Conservation (phyloP, 2,797 vertebrate species). For the Pseudochirops corinnae region DNA sequence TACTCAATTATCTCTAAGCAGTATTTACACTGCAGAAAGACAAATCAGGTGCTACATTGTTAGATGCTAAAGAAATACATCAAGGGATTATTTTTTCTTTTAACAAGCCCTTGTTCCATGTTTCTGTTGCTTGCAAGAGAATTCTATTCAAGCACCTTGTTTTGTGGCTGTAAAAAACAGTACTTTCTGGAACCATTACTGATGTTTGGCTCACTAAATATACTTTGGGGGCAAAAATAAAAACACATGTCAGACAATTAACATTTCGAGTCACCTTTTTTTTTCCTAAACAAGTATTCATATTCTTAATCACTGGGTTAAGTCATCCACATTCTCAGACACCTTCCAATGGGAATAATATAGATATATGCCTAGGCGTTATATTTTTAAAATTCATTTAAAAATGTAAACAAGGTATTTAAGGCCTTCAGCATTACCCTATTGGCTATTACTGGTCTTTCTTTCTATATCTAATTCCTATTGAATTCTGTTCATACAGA, state of each 20-base stretch:
- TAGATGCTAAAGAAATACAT: slow-evolving; percentile 34
- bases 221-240: slow-evolving; percentile 58
- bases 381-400: slow-evolving; percentile 53
- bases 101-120: slow-evolving; percentile 27
- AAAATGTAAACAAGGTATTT: slow-evolving; percentile 61
- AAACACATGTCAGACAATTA: slow-evolving; percentile 42
- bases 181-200: not conserved
- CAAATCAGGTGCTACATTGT: slow-evolving; percentile 1
- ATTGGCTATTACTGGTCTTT: slow-evolving; percentile 34
- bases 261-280: slow-evolving; percentile 46
- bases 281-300: slow-evolving; percentile 33
- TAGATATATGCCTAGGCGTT: slow-evolving; percentile 45
- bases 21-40: slow-evolving; percentile 1
- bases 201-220: slow-evolving; percentile 43
- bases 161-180: slow-evolving; percentile 30
- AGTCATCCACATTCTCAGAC: slow-evolving; percentile 60
- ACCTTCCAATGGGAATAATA: slow-evolving; percentile 48
- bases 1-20: slow-evolving; percentile 1
- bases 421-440: slow-evolving; percentile 41
- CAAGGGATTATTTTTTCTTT: not conserved
- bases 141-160: not conserved
- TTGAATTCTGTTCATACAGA: slow-evolving; percentile 59
- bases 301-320: slow-evolving; percentile 66
- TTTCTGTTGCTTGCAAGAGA: not conserved
- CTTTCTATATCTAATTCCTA: slow-evolving; percentile 62